phyloP scores from a whole-genome alignment of 2,797 vertebrate species.

The Pseudochaenichthys georgianus region DNA sequence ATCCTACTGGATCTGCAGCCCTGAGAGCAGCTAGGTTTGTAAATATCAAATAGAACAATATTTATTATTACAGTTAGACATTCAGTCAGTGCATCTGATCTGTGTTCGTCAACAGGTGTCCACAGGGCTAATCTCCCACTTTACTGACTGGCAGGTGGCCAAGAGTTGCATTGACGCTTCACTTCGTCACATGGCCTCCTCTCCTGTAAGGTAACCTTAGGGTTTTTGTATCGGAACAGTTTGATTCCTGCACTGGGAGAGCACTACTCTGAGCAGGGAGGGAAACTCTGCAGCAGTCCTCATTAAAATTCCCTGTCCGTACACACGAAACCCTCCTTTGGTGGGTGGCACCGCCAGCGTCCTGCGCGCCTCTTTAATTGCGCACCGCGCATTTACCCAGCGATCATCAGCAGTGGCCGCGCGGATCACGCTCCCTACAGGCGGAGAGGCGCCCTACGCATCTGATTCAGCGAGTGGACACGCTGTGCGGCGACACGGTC shows the following conservation, averaged over 20 bases:
- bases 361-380: slow-evolving; percentile 69
- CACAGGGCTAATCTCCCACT: slow-evolving; percentile 24
- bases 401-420: slow-evolving; percentile 23
- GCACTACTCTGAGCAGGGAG: slow-evolving; percentile 49
- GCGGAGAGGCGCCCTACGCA: slow-evolving; percentile 58
- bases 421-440: slow-evolving; percentile 34
- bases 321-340: slow-evolving; percentile 52
- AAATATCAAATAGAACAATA: no score
- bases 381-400: slow-evolving; percentile 57
- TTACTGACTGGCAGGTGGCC: slow-evolving; percentile 27
- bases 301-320: slow-evolving; percentile 85
- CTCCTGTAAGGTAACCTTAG: slow-evolving; percentile 34
- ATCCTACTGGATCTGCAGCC: background rate
- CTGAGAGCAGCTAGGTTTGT: background rate
- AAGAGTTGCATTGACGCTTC: slow-evolving; percentile 15
- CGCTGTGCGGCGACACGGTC: slow-evolving; percentile 46
- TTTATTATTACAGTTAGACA: no score
- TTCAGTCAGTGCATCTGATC: background rate
- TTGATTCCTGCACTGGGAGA: slow-evolving; percentile 34
- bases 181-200: slow-evolving; percentile 8
- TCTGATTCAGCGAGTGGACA: slow-evolving; percentile 52
- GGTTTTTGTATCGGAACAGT: slow-evolving; percentile 45
- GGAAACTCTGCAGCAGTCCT: slow-evolving; percentile 79
- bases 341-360: slow-evolving; percentile 77
- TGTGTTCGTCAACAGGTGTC: slow-evolving; percentile 67